phyloP scores from a whole-genome alignment of 2,888 invertebrate species.

The Saturnia pavonia region DNA sequence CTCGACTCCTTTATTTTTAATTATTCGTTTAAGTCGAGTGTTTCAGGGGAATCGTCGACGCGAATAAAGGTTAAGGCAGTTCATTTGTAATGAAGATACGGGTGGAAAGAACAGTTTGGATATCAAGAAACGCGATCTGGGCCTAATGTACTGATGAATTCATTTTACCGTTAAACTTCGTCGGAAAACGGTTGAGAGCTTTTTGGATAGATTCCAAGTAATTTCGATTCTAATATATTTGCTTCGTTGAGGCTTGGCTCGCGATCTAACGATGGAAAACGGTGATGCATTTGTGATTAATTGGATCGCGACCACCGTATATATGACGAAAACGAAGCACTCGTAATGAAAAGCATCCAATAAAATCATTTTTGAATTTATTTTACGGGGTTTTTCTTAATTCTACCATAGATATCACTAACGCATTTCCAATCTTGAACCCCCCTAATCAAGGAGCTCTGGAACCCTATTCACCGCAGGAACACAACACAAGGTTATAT shows the following conservation, averaged over 20 bases:
- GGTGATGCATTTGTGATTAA: too few relatives aligned
- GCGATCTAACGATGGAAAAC: background rate
- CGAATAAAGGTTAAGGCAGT: background rate
- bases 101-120: background rate
- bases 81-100: background rate
- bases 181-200: background rate
- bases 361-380: too few relatives aligned
- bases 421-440: too few relatives aligned
- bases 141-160: conserved; percentile 1
- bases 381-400: too few relatives aligned
- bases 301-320: too few relatives aligned
- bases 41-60: background rate
- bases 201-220: conserved; percentile 9
- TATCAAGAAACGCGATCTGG: conserved; percentile 4
- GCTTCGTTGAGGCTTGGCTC: background rate
- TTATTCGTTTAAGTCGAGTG: background rate
- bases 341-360: too few relatives aligned
- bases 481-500: too few relatives aligned
- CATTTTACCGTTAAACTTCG: background rate
- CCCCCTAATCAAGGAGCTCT: too few relatives aligned
- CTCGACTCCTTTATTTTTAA: background rate
- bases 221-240: background rate
- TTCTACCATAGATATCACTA: too few relatives aligned
- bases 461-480: too few relatives aligned
- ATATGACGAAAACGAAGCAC: too few relatives aligned